A percentile compares a stretch with the other conserved stretches of the same genome.
phyloP scores from a whole-genome alignment of 2,888 invertebrate species.

The Griposia aprilina region DNA sequence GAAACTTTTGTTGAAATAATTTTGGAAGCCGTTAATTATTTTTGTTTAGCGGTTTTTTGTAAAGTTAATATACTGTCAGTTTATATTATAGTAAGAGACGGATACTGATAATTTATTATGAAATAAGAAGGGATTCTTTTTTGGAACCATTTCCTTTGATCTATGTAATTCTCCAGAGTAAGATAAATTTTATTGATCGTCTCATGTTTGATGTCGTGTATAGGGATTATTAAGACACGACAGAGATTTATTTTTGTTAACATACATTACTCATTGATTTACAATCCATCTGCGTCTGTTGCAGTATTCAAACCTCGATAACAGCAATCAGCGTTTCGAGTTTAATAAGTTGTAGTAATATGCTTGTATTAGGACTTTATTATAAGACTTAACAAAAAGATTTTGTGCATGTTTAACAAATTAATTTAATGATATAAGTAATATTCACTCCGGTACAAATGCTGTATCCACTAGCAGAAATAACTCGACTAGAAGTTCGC shows the following conservation, averaged over 20 bases:
- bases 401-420: not conserved
- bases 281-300: not conserved
- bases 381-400: not conserved
- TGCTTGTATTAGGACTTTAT: not conserved
- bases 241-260: not conserved
- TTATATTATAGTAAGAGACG: slow-evolving; percentile 14
- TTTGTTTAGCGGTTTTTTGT: slow-evolving; percentile 7
- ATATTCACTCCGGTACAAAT: not conserved
- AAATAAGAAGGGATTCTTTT: not conserved
- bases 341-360: not conserved
- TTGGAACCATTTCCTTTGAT: not conserved
- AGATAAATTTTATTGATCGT: slow-evolving; percentile 7
- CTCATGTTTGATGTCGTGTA: not conserved
- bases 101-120: slow-evolving; percentile 9
- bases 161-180: not conserved
- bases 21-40: slow-evolving; percentile 18
- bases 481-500: not conserved
- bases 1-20: slow-evolving; percentile 11
- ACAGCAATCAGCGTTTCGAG: not conserved
- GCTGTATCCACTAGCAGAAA: not conserved
- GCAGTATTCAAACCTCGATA: not conserved
- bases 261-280: not conserved
- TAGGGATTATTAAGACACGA: not conserved
- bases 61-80: slow-evolving; percentile 9
- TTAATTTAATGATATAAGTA: not conserved